Percentiles rank a stretch among this genome's conserved stretches.
Conservation (phyloP, 2,113 vertebrate species). For the Equus quagga region DNA sequence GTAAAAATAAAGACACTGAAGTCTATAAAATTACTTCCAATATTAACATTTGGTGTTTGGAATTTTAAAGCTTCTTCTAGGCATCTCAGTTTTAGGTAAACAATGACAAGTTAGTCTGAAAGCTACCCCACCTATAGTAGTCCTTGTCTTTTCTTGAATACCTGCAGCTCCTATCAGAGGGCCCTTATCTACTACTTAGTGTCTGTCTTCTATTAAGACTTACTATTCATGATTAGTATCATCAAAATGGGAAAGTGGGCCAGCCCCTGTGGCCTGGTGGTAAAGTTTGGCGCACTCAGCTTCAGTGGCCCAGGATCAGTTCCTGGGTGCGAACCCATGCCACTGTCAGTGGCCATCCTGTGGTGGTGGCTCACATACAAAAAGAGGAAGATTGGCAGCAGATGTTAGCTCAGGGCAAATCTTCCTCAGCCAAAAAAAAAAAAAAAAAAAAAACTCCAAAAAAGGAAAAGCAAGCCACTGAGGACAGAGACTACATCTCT, state of each 20-base stretch:
- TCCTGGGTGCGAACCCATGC: too few relatives aligned
- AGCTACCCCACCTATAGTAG: not conserved
- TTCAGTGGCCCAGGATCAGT: too few relatives aligned
- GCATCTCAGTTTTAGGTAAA: not conserved
- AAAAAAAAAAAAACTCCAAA: too few relatives aligned
- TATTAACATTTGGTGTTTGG: not conserved
- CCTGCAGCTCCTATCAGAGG: not conserved
- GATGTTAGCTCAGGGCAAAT: too few relatives aligned
- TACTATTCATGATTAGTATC: not conserved
- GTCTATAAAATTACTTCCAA: not conserved
- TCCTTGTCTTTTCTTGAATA: not conserved
- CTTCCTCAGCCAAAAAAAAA: too few relatives aligned
- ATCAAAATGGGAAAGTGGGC: not conserved
- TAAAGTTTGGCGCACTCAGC: too few relatives aligned
- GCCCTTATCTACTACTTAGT: not conserved
- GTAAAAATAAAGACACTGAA: not conserved
- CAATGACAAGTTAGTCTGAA: not conserved
- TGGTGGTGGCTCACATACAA: too few relatives aligned
- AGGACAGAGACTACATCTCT: not conserved
- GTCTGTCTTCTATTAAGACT: not conserved
- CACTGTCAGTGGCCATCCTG: too few relatives aligned
- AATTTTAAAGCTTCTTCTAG: not conserved
- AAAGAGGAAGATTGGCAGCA: too few relatives aligned
- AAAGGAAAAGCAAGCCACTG: not conserved
- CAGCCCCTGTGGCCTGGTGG: not conserved